A percentile compares a stretch with the other conserved stretches of the same genome.
Conservation (phyloP, 2,113 vertebrate species). For the Thryonomys swinderianus region DNA sequence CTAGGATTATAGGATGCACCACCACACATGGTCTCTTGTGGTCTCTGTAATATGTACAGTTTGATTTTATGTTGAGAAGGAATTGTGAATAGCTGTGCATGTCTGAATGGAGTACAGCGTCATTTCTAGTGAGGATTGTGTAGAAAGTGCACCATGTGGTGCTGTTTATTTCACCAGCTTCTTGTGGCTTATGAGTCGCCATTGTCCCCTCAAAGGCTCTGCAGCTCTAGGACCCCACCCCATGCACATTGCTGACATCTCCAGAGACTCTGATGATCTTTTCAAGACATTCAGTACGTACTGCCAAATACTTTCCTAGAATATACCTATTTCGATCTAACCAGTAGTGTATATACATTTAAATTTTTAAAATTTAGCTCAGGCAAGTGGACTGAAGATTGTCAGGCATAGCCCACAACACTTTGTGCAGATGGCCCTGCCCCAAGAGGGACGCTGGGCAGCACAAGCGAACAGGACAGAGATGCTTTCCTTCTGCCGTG, state of each 20-base stretch:
- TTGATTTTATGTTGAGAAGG: background rate
- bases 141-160: background rate
- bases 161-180: background rate
- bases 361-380: background rate
- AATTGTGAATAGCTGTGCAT: background rate
- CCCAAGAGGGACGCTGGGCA: no score
- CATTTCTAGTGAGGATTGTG: background rate
- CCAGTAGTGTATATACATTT: background rate
- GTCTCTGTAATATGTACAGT: background rate
- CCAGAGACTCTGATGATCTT: conserved; percentile 17
- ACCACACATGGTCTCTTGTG: background rate
- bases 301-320: background rate
- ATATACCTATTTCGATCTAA: background rate
- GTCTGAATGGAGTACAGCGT: background rate
- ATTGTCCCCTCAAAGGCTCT: background rate
- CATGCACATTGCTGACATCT: background rate
- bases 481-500: background rate
- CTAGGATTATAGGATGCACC: no score
- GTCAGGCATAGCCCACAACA: no score
- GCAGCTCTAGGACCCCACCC: no score
- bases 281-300: background rate
- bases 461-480: no score
- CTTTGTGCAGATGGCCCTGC: no score
- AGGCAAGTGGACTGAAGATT: background rate
- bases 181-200: background rate